These are phyloP conservation scores for Euthynnus affinis DNA, from an alignment of 2,797 vertebrate genomes.

Conservation along the genomic window DNA sequence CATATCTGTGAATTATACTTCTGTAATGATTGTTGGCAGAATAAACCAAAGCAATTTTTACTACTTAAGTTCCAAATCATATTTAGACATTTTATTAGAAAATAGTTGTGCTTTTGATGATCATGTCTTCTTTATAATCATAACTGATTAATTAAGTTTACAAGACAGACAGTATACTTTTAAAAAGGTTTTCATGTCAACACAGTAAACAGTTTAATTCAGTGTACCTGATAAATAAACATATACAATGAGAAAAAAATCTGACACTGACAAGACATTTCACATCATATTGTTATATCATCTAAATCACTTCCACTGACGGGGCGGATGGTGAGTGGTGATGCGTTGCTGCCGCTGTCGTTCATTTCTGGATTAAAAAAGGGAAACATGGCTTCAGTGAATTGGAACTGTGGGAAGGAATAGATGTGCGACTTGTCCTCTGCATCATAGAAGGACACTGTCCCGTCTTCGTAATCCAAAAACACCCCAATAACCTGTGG, in stretches of 20 bases:
- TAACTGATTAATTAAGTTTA: background rate
- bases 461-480: slow-evolving; percentile 78
- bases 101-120: background rate
- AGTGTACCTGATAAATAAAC: background rate
- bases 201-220: background rate
- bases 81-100: background rate
- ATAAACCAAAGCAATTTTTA: background rate
- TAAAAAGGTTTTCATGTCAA: background rate
- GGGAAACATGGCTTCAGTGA: slow-evolving; percentile 76
- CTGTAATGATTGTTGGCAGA: background rate
- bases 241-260: background rate
- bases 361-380: slow-evolving; percentile 83
- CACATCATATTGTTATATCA: slow-evolving; percentile 71
- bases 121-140: no score
- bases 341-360: slow-evolving; percentile 70
- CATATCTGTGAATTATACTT: background rate
- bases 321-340: slow-evolving; percentile 71
- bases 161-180: background rate
- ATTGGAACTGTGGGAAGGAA: slow-evolving; percentile 71
- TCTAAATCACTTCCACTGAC: slow-evolving; percentile 56
- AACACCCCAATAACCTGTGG: slow-evolving; percentile 75
- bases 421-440: slow-evolving; percentile 76
- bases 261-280: background rate
- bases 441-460: slow-evolving; percentile 79
- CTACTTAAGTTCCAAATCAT: background rate